Conservation (phyloP, 2,888 invertebrate species). For the Drepanosiphum platanoidis region DNA sequence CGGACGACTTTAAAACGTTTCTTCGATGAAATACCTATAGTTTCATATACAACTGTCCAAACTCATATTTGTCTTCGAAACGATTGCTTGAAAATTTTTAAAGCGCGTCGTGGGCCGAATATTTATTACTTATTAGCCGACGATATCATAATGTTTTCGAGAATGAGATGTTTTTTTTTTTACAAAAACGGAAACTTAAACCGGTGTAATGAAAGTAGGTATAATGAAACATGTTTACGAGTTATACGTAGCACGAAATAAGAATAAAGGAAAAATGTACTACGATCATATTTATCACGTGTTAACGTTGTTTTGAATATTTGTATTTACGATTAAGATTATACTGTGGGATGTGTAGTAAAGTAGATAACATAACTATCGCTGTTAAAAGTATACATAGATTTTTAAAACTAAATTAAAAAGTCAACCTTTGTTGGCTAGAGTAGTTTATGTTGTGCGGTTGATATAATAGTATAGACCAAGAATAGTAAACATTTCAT, state of each 20-base stretch:
- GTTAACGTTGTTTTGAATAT: not conserved
- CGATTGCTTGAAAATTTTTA: no score
- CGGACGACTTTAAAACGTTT: no score
- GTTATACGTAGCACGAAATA: not conserved
- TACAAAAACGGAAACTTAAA: not conserved
- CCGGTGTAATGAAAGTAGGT: not conserved
- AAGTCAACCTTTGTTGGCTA: no score
- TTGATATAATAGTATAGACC: no score
- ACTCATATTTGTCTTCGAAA: not conserved
- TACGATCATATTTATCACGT: not conserved
- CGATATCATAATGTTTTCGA: not conserved
- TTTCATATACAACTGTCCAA: no score
- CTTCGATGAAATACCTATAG: no score
- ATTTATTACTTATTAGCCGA: no score
- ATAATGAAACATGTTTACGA: not conserved
- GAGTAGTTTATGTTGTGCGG: no score
- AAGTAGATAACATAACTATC: no score
- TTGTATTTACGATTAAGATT: not conserved
- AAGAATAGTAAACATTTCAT: not conserved
- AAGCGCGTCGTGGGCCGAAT: not conserved
- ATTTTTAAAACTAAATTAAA: no score
- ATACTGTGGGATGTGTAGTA: no score
- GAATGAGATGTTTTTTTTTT: not conserved
- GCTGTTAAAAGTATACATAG: no score
- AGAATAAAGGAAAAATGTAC: not conserved